phyloP scores from a whole-genome alignment of 2,888 invertebrate genomes.

The Macrophya annulata region DNA sequence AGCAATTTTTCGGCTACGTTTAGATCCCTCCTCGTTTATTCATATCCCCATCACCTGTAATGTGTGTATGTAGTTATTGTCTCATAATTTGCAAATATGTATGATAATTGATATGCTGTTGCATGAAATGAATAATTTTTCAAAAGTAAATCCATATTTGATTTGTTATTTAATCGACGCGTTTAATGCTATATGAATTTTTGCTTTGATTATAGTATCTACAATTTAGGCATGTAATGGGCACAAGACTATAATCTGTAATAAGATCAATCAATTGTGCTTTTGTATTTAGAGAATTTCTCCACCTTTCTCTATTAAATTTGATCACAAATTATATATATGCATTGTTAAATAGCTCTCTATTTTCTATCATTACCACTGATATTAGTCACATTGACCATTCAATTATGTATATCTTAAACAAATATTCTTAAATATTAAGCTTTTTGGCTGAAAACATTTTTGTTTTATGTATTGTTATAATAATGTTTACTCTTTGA shows the following conservation, averaged over 20 bases:
- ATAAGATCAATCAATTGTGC: background rate
- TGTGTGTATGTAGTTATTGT: conserved; percentile 29
- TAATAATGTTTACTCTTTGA: background rate
- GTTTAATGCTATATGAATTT: conserved; percentile 10
- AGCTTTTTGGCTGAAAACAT: background rate
- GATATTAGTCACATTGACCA: conserved; percentile 27
- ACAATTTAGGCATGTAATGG: background rate
- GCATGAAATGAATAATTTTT: conserved; percentile 35
- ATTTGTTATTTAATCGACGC: conserved; percentile 27
- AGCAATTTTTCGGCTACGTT: conserved; percentile 79
- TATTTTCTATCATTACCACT: conserved; percentile 44
- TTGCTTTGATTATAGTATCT: background rate
- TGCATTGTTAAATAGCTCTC: background rate
- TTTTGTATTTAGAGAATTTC: conserved; percentile 11
- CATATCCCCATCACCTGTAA: conserved; percentile 28
- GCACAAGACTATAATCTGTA: background rate
- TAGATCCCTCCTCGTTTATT: conserved; percentile 63
- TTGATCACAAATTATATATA: conserved; percentile 15
- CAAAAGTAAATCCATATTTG: conserved; percentile 4
- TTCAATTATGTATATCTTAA: background rate
- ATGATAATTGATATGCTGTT: conserved; percentile 22
- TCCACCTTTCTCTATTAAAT: conserved; percentile 10
- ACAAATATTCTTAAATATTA: no score
- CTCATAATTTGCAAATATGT: conserved; percentile 31
- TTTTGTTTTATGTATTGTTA: background rate